A percentile compares a stretch with the other conserved stretches of the same genome.
Evolutionary conservation across 1,140 invertebrate genomes (phyloP).

Genomic region (Caenorhabditis inopinata): DNA sequence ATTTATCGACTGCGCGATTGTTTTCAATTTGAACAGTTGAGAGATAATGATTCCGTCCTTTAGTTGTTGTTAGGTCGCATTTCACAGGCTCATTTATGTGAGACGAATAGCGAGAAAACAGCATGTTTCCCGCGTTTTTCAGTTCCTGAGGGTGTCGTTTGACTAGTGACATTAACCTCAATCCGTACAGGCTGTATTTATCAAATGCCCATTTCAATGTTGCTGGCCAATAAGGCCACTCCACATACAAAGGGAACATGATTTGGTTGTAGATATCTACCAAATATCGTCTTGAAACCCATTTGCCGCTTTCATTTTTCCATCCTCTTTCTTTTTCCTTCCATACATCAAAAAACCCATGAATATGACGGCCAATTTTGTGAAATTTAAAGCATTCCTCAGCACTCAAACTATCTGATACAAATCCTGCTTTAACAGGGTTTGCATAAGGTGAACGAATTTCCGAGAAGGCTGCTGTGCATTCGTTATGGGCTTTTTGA

Average conservation of each 20-base stretch:
- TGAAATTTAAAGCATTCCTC: neutral
- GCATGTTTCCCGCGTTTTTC: no score
- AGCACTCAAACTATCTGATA: neutral
- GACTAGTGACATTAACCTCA: neutral
- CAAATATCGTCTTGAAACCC: neutral
- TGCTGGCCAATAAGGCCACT: neutral
- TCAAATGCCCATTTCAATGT: neutral
- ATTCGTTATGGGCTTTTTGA: neutral
- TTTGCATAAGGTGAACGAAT: neutral
- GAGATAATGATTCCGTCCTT: no score
- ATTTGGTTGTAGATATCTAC: slow-evolving; percentile 10
- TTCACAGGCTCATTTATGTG: no score
- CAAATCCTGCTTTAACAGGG: neutral
- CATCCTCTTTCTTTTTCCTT: neutral
- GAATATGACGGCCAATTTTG: neutral
- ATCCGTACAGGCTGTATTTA: slow-evolving; percentile 9
- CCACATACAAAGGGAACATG: neutral
- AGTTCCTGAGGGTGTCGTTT: neutral
- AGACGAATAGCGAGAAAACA: no score
- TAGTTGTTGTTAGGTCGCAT: no score
- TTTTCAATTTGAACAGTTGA: no score
- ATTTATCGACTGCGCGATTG: no score
- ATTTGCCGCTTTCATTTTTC: neutral
- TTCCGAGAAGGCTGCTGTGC: neutral
- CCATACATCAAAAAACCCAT: slow-evolving; percentile 3